Evolutionary conservation across 1,140 invertebrate species (phyloP).

Genomic region (Lordiphosa clarofinis): DNA sequence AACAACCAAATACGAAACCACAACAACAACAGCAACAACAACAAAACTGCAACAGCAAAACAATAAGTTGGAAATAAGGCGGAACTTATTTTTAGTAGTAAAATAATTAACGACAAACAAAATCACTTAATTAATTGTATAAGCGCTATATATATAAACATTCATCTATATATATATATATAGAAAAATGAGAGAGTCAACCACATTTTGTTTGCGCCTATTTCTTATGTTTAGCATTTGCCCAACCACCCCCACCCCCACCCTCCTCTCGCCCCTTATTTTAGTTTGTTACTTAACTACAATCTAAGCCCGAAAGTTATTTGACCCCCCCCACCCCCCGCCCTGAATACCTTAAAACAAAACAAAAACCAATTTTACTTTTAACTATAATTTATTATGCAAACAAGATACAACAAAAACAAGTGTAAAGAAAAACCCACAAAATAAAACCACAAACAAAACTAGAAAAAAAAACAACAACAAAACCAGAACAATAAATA

Average conservation of each 20-base stretch:
- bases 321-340: conserved; percentile 16
- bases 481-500: conserved; percentile 69
- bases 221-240: conserved; percentile 50
- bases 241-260: background rate
- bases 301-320: conserved; percentile 30
- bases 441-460: conserved; percentile 58
- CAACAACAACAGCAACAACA: conserved; percentile 38
- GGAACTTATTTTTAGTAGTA: conserved; percentile 70
- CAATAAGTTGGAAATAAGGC: conserved; percentile 71
- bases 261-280: conserved; percentile 22
- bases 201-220: conserved; percentile 37
- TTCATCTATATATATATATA: conserved; percentile 35
- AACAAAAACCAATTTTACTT: conserved; percentile 57
- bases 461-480: conserved; percentile 44
- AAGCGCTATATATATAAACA: conserved; percentile 53
- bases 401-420: conserved; percentile 72
- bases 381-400: conserved; percentile 75
- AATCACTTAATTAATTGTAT: conserved; percentile 65
- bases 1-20: conserved; percentile 65
- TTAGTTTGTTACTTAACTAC: conserved; percentile 54
- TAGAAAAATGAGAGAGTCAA: conserved; percentile 15
- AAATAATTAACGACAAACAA: conserved; percentile 52
- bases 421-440: conserved; percentile 57
- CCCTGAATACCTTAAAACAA: conserved; percentile 29
- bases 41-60: conserved; percentile 52